Conservation (phyloP, 2,888 invertebrate species). For the Lithophane leautieri region DNA sequence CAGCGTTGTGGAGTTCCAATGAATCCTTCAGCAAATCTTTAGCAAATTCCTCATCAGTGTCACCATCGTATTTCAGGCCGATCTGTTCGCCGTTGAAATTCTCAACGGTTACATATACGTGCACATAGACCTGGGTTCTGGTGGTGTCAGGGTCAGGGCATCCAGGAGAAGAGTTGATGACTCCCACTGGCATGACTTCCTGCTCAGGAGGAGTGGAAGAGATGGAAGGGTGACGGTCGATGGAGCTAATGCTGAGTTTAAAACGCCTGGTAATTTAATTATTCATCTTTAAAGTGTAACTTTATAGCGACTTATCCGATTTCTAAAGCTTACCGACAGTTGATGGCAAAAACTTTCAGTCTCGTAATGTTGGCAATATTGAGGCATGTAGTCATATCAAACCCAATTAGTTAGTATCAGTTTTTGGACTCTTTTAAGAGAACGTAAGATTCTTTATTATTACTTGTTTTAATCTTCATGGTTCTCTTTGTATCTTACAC, state of each 20-base stretch:
- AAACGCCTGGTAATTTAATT: slow-evolving; percentile 92
- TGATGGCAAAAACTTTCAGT: too few species aligned
- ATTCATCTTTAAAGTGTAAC: not conserved
- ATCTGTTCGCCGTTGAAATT: slow-evolving; percentile 98
- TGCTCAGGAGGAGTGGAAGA: slow-evolving; percentile 94
- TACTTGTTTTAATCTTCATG: not conserved
- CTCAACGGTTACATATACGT: slow-evolving; percentile 98
- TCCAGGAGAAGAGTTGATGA: slow-evolving; percentile 96
- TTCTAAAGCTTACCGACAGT: not conserved
- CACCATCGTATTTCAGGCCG: slow-evolving; percentile 91
- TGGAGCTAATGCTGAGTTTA: slow-evolving; percentile 96
- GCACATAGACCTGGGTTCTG: slow-evolving; percentile 97
- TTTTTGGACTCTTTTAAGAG: not conserved
- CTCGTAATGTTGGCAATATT: not conserved
- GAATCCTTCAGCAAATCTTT: not conserved
- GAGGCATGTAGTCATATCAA: not conserved
- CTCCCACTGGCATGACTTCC: slow-evolving; percentile 97
- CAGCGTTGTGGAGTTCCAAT: slow-evolving; percentile 1
- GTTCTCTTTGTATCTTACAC: not conserved
- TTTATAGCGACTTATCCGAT: not conserved
- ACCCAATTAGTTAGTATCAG: not conserved
- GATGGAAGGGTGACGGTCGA: slow-evolving; percentile 97
- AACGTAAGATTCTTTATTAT: not conserved
- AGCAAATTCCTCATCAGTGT: slow-evolving; percentile 59
- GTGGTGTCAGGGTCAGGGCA: slow-evolving; percentile 96